A percentile compares a stretch with the other conserved stretches of the same genome.
Conservation (phyloP, 2,888 invertebrate genomes). For the Melanophora roralis region DNA sequence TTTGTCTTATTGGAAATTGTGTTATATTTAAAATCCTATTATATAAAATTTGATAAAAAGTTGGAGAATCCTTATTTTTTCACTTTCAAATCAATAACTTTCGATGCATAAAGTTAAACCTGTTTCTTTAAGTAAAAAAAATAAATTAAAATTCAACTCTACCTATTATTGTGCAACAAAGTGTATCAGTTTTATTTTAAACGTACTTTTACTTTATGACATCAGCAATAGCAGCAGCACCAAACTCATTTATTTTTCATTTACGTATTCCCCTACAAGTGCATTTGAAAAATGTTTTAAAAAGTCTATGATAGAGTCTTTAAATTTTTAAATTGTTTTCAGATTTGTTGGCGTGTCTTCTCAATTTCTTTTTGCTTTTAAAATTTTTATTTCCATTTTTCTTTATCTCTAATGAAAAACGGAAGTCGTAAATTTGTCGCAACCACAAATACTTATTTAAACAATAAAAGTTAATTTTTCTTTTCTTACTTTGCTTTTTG, state of each 20-base stretch:
- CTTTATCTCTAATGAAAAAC: conserved; percentile 53
- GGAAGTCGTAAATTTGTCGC: conserved; percentile 65
- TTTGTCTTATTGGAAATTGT: no score
- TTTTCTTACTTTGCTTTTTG: background rate
- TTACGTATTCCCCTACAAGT: conserved; percentile 20
- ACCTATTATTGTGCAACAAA: no score
- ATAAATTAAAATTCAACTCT: no score
- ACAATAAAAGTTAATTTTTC: conserved; percentile 42
- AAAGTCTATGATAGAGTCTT: no score
- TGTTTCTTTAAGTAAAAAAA: no score
- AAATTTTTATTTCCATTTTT: background rate
- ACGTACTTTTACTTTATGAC: conserved; percentile 43
- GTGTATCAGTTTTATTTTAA: background rate
- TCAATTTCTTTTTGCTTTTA: conserved; percentile 12
- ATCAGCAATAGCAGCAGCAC: background rate
- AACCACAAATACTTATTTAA: conserved; percentile 48
- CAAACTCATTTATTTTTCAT: background rate
- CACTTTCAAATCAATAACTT: no score
- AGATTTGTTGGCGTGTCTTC: conserved; percentile 16
- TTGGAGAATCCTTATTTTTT: no score
- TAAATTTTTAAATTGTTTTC: background rate
- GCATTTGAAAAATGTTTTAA: background rate
- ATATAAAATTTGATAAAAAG: no score
- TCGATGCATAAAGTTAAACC: no score
- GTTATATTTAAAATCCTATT: no score